Evolutionary conservation across 1,140 invertebrate genomes (phyloP).

Genomic region (Temnothorax nylanderi): DNA sequence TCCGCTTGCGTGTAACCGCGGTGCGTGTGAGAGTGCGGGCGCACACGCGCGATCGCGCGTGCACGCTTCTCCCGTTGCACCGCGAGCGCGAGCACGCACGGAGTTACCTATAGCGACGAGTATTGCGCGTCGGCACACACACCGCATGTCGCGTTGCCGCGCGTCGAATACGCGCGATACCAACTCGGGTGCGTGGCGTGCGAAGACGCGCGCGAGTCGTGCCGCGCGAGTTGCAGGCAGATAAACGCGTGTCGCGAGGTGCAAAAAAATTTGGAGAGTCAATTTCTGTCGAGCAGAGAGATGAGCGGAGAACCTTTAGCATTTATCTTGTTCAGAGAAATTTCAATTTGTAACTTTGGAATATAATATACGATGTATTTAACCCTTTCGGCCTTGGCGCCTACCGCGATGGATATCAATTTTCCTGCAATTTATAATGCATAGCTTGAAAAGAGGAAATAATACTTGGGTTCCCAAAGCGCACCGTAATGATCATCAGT

Average conservation of each 20-base stretch:
- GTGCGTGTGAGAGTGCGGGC: neutral
- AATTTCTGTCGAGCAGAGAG: neutral
- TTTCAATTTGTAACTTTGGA: conserved; percentile 19
- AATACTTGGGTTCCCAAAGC: conserved; percentile 6
- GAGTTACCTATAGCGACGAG: too few species aligned
- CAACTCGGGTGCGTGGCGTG: neutral
- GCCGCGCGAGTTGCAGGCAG: too few species aligned
- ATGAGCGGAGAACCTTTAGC: neutral
- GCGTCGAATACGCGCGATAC: conserved; percentile 12
- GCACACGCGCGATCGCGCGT: neutral
- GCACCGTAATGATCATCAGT: conserved; percentile 12
- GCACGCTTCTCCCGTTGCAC: conserved; percentile 13
- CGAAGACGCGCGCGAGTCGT: neutral
- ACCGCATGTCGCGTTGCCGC: conserved; percentile 1
- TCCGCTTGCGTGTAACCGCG: neutral
- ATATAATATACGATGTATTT: conserved; percentile 14
- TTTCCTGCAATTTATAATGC: conserved; percentile 18
- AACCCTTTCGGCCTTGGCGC: neutral
- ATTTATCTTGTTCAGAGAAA: conserved; percentile 1
- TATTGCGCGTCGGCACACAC: neutral
- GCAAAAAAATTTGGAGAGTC: neutral
- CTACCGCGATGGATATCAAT: conserved; percentile 5
- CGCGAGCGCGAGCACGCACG: neutral
- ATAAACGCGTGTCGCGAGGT: neutral
- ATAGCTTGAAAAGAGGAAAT: conserved; percentile 10